Evolutionary conservation across 2,797 vertebrate genomes (phyloP), one percentile per base, ranked within the genome.

Genomic region (Taeniopygia guttata): DNA sequence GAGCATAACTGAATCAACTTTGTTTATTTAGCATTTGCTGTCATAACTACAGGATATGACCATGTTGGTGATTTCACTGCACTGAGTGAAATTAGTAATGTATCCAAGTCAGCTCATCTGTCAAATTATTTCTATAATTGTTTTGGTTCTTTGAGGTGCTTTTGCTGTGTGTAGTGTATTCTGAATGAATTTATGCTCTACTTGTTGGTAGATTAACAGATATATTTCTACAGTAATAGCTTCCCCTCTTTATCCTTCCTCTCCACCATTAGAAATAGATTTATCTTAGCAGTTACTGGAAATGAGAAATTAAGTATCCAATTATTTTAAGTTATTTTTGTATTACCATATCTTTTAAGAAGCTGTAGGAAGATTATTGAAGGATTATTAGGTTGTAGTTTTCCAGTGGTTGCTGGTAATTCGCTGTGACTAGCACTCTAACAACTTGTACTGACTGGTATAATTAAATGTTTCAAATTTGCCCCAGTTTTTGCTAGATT

Each of bases 251-350:
- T 67, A 63, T 84, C 67, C 36, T 76, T 48, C 8, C 11, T 27
- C 8, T 27, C 13, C 13, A 11, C 16, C 29, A 25, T 64, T 80
- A 78, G 64, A 75, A 91, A 62, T 21, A 75, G 69, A 70, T 85
- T 89, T 90, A 85, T 49, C 23, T 64, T 93, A 70, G 58, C 30
- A 25, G 54, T 89, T 80, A 54, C 64, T 87, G 73, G 84, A 73
- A 90, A 93, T 81, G 27, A 77, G 73, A 94, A 95, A 94, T 84
- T 62, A 91, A 88, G 11, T 75, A 72, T 75, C 76, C 62, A 91
- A 68, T 94, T 82, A 78, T 91, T 94, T 87, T 36, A 92, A 90
- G 52, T 66, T 95, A 76, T 84, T 95, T 92, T 91, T 92, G 63
- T 68, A 54, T 89, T 88, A 46, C 27, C 3, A 0, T 90, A 14